A percentile compares a stretch with the other conserved stretches of the same genome.
phyloP scores from a whole-genome alignment of 2,888 invertebrate species.

The Drosophila anomalata region DNA sequence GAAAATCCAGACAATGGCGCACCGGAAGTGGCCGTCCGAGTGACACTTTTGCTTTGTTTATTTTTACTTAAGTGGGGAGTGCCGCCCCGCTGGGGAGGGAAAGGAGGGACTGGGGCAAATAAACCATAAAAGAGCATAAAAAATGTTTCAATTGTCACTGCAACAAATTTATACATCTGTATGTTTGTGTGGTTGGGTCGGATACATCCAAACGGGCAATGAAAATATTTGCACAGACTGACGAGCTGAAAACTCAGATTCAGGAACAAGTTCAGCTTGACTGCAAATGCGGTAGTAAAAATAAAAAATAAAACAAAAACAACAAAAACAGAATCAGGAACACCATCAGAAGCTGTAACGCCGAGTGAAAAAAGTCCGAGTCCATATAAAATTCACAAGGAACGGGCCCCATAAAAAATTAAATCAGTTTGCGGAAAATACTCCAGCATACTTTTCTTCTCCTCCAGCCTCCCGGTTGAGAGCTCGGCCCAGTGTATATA shows the following conservation, averaged over 20 bases:
- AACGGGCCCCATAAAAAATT: conserved; percentile 68
- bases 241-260: conserved; percentile 60
- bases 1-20: conserved; percentile 13
- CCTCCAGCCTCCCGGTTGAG: background rate
- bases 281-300: conserved; percentile 55
- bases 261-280: conserved; percentile 48
- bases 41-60: conserved; percentile 57
- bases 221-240: conserved; percentile 56
- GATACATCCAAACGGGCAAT: conserved; percentile 39
- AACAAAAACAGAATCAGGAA: conserved; percentile 20
- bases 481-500: background rate
- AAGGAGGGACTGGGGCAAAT: conserved; percentile 48
- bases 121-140: conserved; percentile 76
- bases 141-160: conserved; percentile 76
- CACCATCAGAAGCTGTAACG: conserved; percentile 29
- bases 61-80: conserved; percentile 68
- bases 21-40: conserved; percentile 42
- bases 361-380: background rate
- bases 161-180: conserved; percentile 47
- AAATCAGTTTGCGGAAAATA: conserved; percentile 74
- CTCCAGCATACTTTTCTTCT: conserved; percentile 63
- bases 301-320: conserved; percentile 37
- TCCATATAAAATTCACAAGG: conserved; percentile 70
- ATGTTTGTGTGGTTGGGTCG: conserved; percentile 27
- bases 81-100: conserved; percentile 4